Percentiles rank a stretch among this genome's conserved stretches.
Conservation (phyloP, 2,888 invertebrate species). For the Synanthedon andrenaeformis region DNA sequence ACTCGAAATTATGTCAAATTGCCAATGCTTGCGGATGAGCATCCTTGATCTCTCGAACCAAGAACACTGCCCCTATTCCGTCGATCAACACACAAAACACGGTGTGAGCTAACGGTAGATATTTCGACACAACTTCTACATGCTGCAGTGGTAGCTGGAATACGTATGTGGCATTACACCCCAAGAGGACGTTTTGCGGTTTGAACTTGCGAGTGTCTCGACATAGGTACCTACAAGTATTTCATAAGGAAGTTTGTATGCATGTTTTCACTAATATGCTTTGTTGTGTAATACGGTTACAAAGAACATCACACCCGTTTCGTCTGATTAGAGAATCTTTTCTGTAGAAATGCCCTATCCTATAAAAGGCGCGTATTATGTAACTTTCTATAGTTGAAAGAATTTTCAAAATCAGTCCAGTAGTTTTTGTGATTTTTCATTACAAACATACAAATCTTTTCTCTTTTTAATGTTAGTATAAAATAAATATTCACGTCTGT, state of each 20-base stretch:
- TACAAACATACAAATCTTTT: no score
- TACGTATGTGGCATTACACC: conserved; percentile 15
- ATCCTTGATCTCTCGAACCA: conserved; percentile 2
- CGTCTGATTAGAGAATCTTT: no score
- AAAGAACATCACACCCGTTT: background rate
- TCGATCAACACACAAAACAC: conserved; percentile 5
- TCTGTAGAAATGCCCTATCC: no score
- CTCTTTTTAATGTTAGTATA: no score
- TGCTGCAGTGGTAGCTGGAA: background rate
- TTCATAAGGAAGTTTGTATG: conserved; percentile 37
- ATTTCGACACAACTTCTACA: background rate
- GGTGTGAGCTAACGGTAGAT: background rate
- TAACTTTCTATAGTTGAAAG: no score
- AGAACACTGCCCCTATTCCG: conserved; percentile 5
- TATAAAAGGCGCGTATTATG: no score
- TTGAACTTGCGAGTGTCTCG: conserved; percentile 36
- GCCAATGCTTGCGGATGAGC: conserved; percentile 23
- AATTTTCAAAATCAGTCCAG: no score
- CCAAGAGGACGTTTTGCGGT: conserved; percentile 52
- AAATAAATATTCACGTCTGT: no score
- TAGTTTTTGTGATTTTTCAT: no score
- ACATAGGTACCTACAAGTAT: conserved; percentile 28
- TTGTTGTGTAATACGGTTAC: conserved; percentile 1
- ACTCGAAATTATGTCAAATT: conserved; percentile 39
- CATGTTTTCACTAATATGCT: conserved; percentile 25